Conservation (phyloP, 1,140 invertebrate genomes). For the Drosophila pruinosa region DNA sequence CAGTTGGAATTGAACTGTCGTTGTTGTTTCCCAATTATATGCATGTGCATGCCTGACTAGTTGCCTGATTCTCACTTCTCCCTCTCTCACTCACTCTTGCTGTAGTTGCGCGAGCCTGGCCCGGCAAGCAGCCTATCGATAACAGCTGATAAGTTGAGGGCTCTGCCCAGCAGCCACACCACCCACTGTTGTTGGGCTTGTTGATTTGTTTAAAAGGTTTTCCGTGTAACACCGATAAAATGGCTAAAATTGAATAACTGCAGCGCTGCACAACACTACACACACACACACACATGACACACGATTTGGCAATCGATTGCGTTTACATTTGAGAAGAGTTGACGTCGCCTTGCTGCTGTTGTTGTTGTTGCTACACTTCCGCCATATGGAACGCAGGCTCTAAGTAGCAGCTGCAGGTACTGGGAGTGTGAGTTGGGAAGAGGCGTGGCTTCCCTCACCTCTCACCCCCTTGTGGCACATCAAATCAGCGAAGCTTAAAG, state of each 20-base stretch:
- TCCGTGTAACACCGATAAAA: slow-evolving; percentile 69
- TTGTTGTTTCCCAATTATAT: not conserved
- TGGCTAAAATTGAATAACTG: slow-evolving; percentile 74
- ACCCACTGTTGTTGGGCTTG: slow-evolving; percentile 34
- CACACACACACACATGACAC: slow-evolving; percentile 8
- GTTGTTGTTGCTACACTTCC: slow-evolving; percentile 30
- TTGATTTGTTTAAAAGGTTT: slow-evolving; percentile 71
- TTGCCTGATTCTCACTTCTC: not conserved
- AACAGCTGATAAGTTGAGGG: slow-evolving; percentile 58
- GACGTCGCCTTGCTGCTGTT: not conserved
- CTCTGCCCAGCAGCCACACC: slow-evolving; percentile 49
- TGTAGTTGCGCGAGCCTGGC: slow-evolving; percentile 8
- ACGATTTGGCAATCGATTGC: slow-evolving; percentile 39
- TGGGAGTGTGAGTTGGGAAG: too few species aligned
- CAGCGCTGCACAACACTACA: slow-evolving; percentile 9
- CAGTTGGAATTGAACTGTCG: not conserved
- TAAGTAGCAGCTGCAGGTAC: not conserved
- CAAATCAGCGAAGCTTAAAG: slow-evolving; percentile 69
- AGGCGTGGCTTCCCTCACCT: not conserved
- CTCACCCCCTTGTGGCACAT: not conserved
- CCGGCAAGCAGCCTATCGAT: slow-evolving; percentile 56
- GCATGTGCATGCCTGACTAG: not conserved
- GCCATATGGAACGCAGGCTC: not conserved
- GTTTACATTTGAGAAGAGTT: not conserved
- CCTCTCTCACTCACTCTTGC: not conserved